These are phyloP conservation scores for Flabesymbios commensalis DNA, from an alignment of 2,888 invertebrate genomes.

Conservation along the genomic window DNA sequence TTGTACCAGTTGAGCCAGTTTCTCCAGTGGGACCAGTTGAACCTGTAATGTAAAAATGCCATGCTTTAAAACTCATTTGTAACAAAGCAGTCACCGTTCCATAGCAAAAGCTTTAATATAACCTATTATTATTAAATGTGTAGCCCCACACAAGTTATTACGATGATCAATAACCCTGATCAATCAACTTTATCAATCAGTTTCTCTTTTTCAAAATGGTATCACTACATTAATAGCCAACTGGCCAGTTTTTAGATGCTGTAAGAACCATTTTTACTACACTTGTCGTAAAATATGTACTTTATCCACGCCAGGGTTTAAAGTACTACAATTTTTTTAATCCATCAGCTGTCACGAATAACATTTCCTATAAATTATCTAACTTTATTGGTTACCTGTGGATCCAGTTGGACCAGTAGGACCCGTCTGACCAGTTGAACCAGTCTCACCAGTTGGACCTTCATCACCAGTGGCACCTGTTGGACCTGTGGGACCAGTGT, in stretches of 20 bases:
- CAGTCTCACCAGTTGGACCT: constrained; percentile 19
- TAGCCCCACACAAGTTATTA: no score
- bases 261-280: no score
- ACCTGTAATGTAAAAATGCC: no score
- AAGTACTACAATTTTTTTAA: neutral
- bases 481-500: constrained; percentile 5
- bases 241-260: no score
- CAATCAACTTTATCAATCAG: no score
- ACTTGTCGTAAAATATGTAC: no score
- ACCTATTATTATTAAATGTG: no score
- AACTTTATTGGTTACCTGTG: neutral
- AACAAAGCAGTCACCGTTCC: no score
- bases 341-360: neutral
- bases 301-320: neutral
- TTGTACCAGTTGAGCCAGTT: constrained; percentile 10
- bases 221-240: no score
- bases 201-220: no score
- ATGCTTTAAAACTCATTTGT: no score
- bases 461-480: constrained; percentile 14
- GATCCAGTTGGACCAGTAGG: constrained; percentile 7
- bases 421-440: constrained; percentile 54
- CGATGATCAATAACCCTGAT: no score
- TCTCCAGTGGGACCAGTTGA: constrained; percentile 14
- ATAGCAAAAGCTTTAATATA: neutral
- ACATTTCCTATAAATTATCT: neutral